Evolutionary conservation across 2,888 invertebrate species (phyloP).

Genomic region (Caenorhabditis sp.): DNA sequence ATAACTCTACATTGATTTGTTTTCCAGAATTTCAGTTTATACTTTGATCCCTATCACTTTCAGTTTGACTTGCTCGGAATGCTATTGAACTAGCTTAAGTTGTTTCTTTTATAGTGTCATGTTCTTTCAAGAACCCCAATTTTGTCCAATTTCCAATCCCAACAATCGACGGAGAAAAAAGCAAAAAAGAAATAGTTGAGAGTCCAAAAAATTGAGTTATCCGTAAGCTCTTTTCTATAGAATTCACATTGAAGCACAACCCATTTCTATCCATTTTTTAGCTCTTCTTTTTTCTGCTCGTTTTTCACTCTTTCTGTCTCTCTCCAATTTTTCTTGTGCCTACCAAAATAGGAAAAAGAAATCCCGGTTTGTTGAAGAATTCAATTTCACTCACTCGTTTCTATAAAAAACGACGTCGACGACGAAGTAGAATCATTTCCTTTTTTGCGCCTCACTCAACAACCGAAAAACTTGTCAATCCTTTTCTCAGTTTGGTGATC

Average conservation of each 20-base stretch:
- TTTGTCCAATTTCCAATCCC: no score
- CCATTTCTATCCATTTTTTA: not conserved
- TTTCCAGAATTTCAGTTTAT: no score
- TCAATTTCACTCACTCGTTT: not conserved
- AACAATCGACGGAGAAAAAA: not conserved
- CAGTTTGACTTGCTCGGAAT: no score
- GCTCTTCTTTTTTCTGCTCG: not conserved
- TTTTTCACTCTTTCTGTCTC: no score
- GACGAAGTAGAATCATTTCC: not conserved
- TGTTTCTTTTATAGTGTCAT: no score
- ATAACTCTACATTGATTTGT: no score
- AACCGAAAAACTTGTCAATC: not conserved
- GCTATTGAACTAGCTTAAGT: no score
- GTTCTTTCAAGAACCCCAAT: no score
- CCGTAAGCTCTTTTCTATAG: not conserved
- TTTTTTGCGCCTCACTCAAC: conserved; percentile 1
- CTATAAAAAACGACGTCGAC: not conserved
- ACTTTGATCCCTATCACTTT: no score
- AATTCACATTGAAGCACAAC: no score
- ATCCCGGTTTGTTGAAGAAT: not conserved
- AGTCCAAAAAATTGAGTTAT: not conserved
- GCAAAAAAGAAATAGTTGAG: not conserved
- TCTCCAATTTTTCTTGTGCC: not conserved
- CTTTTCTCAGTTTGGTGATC: not conserved
- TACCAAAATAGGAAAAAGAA: not conserved